These are phyloP conservation scores for Anhinga rufa DNA, from an alignment of 2,113 vertebrate species.

Conservation along the genomic window DNA sequence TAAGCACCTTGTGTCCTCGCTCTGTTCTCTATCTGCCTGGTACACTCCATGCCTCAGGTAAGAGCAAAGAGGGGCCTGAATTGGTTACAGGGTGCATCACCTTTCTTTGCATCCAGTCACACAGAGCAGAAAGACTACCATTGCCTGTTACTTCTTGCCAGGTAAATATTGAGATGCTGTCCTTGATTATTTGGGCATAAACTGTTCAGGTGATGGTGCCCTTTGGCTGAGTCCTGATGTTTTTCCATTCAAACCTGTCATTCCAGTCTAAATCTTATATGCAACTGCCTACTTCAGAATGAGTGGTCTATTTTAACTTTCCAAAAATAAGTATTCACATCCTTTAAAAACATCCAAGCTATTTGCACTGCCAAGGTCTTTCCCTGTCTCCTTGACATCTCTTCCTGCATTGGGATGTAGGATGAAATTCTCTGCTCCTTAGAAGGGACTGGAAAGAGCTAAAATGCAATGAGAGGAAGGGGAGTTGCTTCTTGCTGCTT, in stretches of 20 bases:
- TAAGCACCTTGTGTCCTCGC: background rate
- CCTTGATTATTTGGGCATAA: background rate
- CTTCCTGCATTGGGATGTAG: conserved; percentile 12
- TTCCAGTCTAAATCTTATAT: background rate
- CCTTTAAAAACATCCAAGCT: conserved; percentile 43
- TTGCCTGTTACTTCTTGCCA: background rate
- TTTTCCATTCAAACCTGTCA: background rate
- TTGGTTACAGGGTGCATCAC: rapidly evolving
- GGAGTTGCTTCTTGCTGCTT: background rate
- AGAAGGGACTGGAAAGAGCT: background rate
- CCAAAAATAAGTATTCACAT: conserved; percentile 35
- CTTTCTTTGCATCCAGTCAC: background rate
- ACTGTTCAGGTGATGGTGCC: background rate
- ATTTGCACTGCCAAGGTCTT: conserved; percentile 13
- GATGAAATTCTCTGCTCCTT: background rate
- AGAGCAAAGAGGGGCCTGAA: background rate
- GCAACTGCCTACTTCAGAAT: background rate
- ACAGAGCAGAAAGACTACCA: background rate
- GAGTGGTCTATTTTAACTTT: conserved; percentile 12
- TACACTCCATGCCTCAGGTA: background rate
- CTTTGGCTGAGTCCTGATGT: background rate
- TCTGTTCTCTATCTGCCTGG: background rate
- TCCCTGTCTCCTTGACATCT: conserved; percentile 29
- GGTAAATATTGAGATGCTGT: background rate
- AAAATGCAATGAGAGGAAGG: background rate